phyloP scores from a whole-genome alignment of 2,888 invertebrate species.

The Pocota personata region DNA sequence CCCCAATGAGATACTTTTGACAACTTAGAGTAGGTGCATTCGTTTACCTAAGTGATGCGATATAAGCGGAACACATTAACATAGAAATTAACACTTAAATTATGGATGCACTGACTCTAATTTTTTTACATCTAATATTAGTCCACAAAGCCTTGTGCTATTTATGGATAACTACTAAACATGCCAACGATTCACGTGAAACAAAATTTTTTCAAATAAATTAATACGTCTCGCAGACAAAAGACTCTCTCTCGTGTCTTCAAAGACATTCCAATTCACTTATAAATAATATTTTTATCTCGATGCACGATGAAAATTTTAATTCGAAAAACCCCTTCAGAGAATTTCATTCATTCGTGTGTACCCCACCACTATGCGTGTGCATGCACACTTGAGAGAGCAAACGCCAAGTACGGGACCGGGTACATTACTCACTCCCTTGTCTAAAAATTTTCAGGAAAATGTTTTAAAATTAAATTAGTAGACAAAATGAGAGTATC shows the following conservation, averaged over 20 bases:
- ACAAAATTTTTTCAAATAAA: constrained; percentile 57
- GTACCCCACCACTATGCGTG: neutral
- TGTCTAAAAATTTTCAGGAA: constrained; percentile 51
- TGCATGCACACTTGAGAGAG: constrained; percentile 40
- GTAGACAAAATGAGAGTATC: constrained; percentile 2
- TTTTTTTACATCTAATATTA: neutral
- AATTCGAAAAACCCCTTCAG: constrained; percentile 57
- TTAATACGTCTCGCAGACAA: constrained; percentile 53
- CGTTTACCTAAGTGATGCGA: constrained; percentile 27
- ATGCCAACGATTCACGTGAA: constrained; percentile 27
- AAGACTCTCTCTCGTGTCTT: constrained; percentile 32
- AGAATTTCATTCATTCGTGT: constrained; percentile 62
- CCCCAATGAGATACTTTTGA: constrained; percentile 15
- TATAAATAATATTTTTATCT: constrained; percentile 54
- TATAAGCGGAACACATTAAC: constrained; percentile 24
- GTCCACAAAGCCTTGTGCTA: constrained; percentile 11
- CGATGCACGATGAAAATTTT: constrained; percentile 57
- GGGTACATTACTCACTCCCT: constrained; percentile 58
- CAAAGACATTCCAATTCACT: constrained; percentile 57
- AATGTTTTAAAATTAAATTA: constrained; percentile 61
- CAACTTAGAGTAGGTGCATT: constrained; percentile 43
- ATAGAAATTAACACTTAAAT: constrained; percentile 48
- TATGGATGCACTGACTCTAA: constrained; percentile 46
- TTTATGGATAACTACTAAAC: constrained; percentile 25
- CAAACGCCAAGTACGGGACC: constrained; percentile 1